These are phyloP conservation scores for Athalia rosae DNA, from an alignment of 2,888 invertebrate genomes.

Conservation along the genomic window DNA sequence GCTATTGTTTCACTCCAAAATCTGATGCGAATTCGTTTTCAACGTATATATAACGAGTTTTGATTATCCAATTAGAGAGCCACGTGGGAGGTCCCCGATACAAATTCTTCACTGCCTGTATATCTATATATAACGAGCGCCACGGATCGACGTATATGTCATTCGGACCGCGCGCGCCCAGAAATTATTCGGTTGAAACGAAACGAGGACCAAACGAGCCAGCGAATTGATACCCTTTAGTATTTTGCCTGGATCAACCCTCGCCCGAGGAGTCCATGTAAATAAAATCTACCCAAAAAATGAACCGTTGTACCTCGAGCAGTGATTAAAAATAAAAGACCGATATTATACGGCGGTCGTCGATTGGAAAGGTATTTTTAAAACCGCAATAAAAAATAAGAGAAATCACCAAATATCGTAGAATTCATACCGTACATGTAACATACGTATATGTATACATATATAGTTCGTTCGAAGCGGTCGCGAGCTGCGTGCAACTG, in stretches of 20 bases:
- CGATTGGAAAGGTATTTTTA: too few species aligned
- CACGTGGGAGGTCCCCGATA: conserved; percentile 38
- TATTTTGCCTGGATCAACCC: too few species aligned
- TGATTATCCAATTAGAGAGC: conserved; percentile 41
- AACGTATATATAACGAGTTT: conserved; percentile 10
- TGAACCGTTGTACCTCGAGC: too few species aligned
- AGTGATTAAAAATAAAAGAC: too few species aligned
- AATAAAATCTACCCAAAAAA: too few species aligned
- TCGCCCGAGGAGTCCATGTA: too few species aligned
- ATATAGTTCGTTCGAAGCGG: too few species aligned
- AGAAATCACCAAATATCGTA: too few species aligned
- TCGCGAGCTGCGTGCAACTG: too few species aligned
- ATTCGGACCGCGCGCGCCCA: background rate
- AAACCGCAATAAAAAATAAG: too few species aligned
- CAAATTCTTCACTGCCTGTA: conserved; percentile 18
- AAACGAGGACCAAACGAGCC: conserved; percentile 12
- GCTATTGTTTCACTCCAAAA: conserved; percentile 41
- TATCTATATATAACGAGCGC: conserved; percentile 24
- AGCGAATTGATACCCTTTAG: background rate
- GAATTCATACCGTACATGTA: background rate
- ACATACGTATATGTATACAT: background rate
- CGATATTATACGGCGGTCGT: too few species aligned
- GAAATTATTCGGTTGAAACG: background rate
- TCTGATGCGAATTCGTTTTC: conserved; percentile 32
- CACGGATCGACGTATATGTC: background rate